Conservation (phyloP, 2,797 vertebrate species). For the Squalus acanthias region DNA sequence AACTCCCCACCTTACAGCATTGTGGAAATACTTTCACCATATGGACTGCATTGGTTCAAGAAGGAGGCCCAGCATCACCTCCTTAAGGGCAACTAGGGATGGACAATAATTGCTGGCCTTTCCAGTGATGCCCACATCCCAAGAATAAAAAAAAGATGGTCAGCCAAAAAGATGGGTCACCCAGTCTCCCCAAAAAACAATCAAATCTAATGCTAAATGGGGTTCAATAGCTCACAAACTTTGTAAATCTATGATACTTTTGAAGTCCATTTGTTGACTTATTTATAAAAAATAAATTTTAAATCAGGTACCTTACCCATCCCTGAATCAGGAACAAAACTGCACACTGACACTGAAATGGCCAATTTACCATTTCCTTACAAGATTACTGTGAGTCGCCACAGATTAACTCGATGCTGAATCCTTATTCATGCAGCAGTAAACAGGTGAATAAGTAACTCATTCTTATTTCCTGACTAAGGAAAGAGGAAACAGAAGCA, state of each 20-base stretch:
- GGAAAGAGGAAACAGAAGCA: background rate
- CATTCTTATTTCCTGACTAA: constrained; percentile 31
- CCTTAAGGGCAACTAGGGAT: background rate
- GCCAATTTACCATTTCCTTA: background rate
- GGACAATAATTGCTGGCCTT: background rate
- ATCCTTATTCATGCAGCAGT: background rate
- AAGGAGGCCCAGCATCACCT: background rate
- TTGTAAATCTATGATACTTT: background rate
- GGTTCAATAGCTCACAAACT: background rate
- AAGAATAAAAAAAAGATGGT: background rate
- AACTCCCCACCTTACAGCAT: background rate
- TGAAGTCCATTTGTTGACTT: background rate
- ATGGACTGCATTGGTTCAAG: background rate
- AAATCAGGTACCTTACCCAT: background rate
- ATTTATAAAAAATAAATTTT: background rate
- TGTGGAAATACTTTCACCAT: background rate
- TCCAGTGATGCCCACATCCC: background rate
- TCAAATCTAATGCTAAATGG: background rate
- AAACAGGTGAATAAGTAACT: constrained; percentile 10
- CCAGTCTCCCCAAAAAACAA: background rate
- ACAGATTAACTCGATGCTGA: background rate
- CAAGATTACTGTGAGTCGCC: background rate
- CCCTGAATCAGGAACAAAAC: background rate
- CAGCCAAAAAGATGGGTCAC: background rate
- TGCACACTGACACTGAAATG: background rate